These are phyloP conservation scores for Graptemys geographica DNA, from an alignment of 2,797 vertebrate species.

Conservation along the genomic window DNA sequence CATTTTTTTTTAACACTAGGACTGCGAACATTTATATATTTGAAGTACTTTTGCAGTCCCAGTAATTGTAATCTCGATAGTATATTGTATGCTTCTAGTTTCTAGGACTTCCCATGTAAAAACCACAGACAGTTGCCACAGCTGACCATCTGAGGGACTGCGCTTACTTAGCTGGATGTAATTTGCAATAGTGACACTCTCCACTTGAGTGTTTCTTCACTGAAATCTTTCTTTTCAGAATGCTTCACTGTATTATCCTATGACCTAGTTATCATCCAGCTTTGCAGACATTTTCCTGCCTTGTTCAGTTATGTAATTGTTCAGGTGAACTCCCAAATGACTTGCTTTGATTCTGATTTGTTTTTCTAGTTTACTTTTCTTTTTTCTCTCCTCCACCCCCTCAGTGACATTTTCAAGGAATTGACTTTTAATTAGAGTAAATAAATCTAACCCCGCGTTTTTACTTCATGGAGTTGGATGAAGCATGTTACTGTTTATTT, in stretches of 20 bases:
- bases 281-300: background rate
- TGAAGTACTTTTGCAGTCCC: slow-evolving; percentile 17
- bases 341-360: background rate
- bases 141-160: slow-evolving; percentile 29
- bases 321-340: background rate
- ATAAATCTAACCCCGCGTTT: slow-evolving; percentile 31
- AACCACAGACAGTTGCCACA: slow-evolving; percentile 40
- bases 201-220: background rate
- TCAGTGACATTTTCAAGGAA: background rate
- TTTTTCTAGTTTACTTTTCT: background rate
- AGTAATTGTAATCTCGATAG: slow-evolving; percentile 2
- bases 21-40: slow-evolving; percentile 34
- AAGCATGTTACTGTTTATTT: slow-evolving; percentile 36
- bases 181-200: slow-evolving; percentile 30
- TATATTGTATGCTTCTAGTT: background rate
- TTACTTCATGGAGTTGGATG: slow-evolving; percentile 44
- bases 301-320: background rate
- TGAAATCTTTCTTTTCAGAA: slow-evolving; percentile 14
- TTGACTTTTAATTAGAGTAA: background rate
- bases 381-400: background rate
- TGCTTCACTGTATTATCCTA: background rate
- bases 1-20: slow-evolving; percentile 19
- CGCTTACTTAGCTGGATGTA: slow-evolving; percentile 13
- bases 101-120: slow-evolving; percentile 29
- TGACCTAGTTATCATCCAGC: background rate